These are phyloP conservation scores for Cinclus cinclus DNA, from an alignment of 2,113 vertebrate species.

Conservation along the genomic window DNA sequence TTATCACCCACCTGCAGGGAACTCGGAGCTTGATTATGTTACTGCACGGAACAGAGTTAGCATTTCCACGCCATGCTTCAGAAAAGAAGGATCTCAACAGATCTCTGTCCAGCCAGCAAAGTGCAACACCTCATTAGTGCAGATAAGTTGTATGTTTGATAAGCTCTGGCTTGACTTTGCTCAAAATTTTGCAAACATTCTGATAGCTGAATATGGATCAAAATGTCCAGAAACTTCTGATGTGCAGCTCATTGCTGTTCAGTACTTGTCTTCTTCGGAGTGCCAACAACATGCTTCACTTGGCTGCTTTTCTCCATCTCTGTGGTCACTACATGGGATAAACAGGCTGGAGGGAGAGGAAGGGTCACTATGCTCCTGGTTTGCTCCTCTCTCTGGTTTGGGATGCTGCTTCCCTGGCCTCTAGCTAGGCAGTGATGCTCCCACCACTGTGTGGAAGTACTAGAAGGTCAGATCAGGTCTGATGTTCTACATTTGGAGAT, in stretches of 20 bases:
- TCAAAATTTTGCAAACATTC: not conserved
- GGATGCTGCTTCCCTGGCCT: not conserved
- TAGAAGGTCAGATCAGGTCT: not conserved
- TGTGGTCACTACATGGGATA: not conserved
- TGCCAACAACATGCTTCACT: not conserved
- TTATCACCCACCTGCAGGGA: not conserved
- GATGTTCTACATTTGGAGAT: not conserved
- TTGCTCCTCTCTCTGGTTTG: not conserved
- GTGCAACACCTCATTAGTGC: not conserved
- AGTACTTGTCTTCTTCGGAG: not conserved
- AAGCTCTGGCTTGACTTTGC: not conserved
- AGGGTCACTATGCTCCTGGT: fast-evolving
- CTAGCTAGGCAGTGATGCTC: not conserved
- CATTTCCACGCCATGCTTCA: not conserved
- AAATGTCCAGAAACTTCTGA: not conserved
- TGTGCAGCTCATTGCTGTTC: not conserved
- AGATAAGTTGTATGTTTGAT: not conserved
- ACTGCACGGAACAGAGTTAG: not conserved
- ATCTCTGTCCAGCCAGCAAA: not conserved
- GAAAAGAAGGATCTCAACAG: not conserved
- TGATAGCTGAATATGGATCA: not conserved
- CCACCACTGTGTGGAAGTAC: not conserved
- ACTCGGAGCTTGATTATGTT: not conserved
- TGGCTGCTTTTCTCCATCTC: not conserved
- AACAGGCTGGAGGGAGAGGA: not conserved